Percentiles rank a stretch among this genome's conserved stretches.
These are phyloP conservation scores for Pteria penguin DNA, from an alignment of 2,888 invertebrate species.

Conservation along the genomic window DNA sequence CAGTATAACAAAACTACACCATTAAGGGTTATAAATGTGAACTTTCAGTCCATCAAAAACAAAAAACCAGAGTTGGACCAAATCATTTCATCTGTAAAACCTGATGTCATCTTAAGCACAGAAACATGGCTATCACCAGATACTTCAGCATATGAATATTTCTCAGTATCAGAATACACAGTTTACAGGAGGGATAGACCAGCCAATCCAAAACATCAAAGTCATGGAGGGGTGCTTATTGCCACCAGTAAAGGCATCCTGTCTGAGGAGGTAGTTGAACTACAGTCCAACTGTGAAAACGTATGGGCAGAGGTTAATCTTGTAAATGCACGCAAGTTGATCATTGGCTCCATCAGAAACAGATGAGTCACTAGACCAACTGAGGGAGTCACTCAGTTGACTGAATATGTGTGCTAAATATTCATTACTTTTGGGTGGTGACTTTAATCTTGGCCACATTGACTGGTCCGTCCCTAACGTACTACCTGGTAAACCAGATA, in stretches of 20 bases:
- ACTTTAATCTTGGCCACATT: constrained; percentile 24
- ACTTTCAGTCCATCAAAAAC: constrained; percentile 6
- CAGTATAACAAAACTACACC: background rate
- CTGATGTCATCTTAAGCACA: background rate
- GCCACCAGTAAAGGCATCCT: background rate
- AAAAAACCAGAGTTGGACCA: constrained; percentile 1
- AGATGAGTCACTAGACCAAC: background rate
- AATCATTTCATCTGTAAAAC: constrained; percentile 13
- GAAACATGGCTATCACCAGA: constrained; percentile 8
- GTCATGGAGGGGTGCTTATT: background rate
- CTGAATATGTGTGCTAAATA: constrained; percentile 1
- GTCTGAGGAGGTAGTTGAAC: background rate
- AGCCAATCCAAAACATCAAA: background rate
- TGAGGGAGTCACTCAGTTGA: background rate
- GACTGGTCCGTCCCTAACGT: constrained; percentile 1
- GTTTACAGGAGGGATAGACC: constrained; percentile 16
- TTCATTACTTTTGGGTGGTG: constrained; percentile 16
- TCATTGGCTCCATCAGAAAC: background rate
- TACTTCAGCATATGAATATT: background rate
- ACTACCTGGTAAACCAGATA: background rate
- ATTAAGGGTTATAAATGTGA: background rate
- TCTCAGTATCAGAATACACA: background rate
- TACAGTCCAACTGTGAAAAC: constrained; percentile 13
- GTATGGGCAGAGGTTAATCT: constrained; percentile 14
- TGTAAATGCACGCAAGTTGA: background rate